Percentiles rank a stretch among this genome's conserved stretches.
These are phyloP conservation scores for Rhamnusium bicolor DNA, from an alignment of 2,888 invertebrate genomes.

Conservation along the genomic window DNA sequence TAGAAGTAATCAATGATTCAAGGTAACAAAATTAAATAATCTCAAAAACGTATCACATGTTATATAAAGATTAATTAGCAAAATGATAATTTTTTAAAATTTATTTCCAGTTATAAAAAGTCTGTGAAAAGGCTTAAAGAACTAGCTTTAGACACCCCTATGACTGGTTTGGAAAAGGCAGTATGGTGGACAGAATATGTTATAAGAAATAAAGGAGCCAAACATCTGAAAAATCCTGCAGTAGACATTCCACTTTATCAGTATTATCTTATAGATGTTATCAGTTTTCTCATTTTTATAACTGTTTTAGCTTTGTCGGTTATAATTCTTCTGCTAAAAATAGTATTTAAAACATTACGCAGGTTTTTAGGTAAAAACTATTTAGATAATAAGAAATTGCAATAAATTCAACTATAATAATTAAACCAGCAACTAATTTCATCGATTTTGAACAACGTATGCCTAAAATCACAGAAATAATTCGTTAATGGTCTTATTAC, in stretches of 20 bases:
- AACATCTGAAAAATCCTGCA: slow-evolving; percentile 46
- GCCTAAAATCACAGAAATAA: no score
- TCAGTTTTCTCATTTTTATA: slow-evolving; percentile 36
- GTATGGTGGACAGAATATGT: slow-evolving; percentile 59
- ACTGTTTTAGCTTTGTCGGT: background rate
- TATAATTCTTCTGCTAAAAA: background rate
- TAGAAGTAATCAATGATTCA: slow-evolving; percentile 57
- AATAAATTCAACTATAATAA: background rate
- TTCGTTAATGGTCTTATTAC: no score
- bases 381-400: background rate
- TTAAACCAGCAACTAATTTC: no score
- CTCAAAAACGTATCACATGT: no score
- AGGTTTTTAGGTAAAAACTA: slow-evolving; percentile 45
- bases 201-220: slow-evolving; percentile 52
- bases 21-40: slow-evolving; percentile 52
- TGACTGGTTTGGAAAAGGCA: slow-evolving; percentile 51
- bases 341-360: slow-evolving; percentile 15
- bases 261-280: slow-evolving; percentile 54
- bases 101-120: slow-evolving; percentile 32
- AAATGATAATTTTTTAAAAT: no score
- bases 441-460: no score
- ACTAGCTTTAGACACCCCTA: slow-evolving; percentile 34
- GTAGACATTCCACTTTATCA: slow-evolving; percentile 49
- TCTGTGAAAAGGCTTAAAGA: background rate
- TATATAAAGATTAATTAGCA: no score